phyloP scores from a whole-genome alignment of 2,888 invertebrate species.

The Caenorhabditis parvicauda region DNA sequence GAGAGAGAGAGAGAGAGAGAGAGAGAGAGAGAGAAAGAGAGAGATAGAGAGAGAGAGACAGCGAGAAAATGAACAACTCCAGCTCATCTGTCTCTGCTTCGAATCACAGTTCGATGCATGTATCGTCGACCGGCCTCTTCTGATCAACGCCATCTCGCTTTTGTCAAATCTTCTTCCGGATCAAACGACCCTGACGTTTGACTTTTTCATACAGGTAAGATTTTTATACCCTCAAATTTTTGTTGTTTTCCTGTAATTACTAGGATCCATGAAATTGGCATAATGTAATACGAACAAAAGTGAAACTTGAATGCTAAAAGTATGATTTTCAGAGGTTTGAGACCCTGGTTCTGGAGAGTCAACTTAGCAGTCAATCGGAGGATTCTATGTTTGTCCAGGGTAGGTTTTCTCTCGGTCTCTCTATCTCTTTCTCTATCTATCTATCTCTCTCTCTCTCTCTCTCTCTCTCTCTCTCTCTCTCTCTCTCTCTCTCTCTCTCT shows the following conservation, averaged over 20 bases:
- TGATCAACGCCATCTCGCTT: constrained; percentile 89
- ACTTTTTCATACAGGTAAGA: constrained; percentile 83
- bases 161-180: constrained; percentile 88
- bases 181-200: constrained; percentile 87
- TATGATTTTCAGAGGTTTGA: constrained; percentile 74
- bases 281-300: too few relatives aligned
- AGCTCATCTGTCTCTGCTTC: constrained; percentile 72
- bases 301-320: background rate
- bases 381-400: constrained; percentile 49
- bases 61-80: constrained; percentile 5
- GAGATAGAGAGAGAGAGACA: background rate
- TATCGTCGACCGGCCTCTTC: constrained; percentile 91
- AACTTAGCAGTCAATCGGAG: constrained; percentile 69
- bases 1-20: background rate
- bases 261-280: too few relatives aligned
- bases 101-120: constrained; percentile 97
- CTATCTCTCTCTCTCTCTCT: too few relatives aligned
- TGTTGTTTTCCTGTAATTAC: too few relatives aligned
- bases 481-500: background rate
- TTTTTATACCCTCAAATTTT: too few relatives aligned
- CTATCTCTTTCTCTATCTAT: too few relatives aligned
- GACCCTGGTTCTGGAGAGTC: constrained; percentile 89
- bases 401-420: too few relatives aligned
- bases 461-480: background rate
- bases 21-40: background rate